Conservation (phyloP, 2,888 invertebrate species). For the Thyatira batis region DNA sequence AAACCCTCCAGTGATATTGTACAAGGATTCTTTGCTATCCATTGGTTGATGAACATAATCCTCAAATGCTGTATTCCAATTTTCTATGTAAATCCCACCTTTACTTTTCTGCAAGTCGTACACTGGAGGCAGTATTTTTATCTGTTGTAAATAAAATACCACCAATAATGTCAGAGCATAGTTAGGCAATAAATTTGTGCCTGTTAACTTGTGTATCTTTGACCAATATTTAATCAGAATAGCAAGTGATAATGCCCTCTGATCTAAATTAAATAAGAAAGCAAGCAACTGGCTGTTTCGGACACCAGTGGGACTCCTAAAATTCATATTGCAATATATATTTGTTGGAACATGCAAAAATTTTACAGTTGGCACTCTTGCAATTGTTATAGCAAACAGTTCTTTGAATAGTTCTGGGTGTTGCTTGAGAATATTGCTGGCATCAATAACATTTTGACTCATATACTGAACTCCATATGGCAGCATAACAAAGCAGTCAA, state of each 20-base stretch:
- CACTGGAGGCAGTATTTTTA: conserved; percentile 81
- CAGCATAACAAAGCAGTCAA: conserved; percentile 85
- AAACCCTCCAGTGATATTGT: conserved; percentile 83
- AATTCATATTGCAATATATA: conserved; percentile 87
- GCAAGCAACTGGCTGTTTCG: conserved; percentile 85
- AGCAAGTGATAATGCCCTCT: conserved; percentile 80
- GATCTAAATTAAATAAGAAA: conserved; percentile 80
- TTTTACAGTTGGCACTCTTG: conserved; percentile 90
- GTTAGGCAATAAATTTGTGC: conserved; percentile 83
- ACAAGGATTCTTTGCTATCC: conserved; percentile 50
- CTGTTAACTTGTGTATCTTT: conserved; percentile 82
- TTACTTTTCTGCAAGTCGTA: conserved; percentile 60
- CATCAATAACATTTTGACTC: neutral
- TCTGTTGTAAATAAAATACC: conserved; percentile 87
- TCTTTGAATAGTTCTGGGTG: conserved; percentile 66
- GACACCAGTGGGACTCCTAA: conserved; percentile 85
- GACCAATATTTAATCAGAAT: conserved; percentile 90
- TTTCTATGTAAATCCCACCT: conserved; percentile 54
- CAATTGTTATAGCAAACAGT: conserved; percentile 83
- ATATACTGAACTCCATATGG: conserved; percentile 33
- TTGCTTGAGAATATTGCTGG: neutral
- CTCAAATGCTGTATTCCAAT: conserved; percentile 84
- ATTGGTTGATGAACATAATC: conserved; percentile 27
- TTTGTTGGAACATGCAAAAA: conserved; percentile 84
- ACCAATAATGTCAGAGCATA: conserved; percentile 86